Base-by-base conservation (phyloP, 2,888 invertebrate genomes). In the Caenorhabditis parvicauda region DNA sequence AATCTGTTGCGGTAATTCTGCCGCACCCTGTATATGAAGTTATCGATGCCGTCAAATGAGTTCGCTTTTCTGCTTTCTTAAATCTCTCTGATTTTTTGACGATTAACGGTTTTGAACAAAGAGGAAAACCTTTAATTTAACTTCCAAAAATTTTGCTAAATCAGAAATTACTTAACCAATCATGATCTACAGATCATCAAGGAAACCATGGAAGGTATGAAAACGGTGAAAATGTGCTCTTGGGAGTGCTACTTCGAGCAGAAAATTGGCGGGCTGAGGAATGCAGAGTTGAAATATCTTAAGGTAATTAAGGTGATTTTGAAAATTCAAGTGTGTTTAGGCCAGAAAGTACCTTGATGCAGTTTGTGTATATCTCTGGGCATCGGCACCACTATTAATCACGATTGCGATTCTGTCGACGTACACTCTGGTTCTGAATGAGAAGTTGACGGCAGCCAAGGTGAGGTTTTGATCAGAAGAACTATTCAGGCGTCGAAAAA, bases 311-410 rank as follows among this genome's bases (percentile, higher is more conserved):
- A 53, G 14, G 4, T 14, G 17, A 41, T 17, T 32, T 32, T 32
- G 35, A 32, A 32, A n/a, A 19, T 14, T 9, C 2, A 3, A 4
- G 14, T 27, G 7, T 43, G 3, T 43, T 9, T 35, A 51, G 66
- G 88, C 89, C 7, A 86, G 93, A 59, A 96, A 98, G 85, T 96
- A 95, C 83, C 83, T 98, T 68, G 96, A 98, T 84, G 96, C 96
- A 0, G 39, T 72, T 9, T 98, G 96, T 83, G 96, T 98, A 14
- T 96, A 92, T 82, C 89, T 98, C 82, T 98, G 96, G 96, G 96
- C 96, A 0, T 92, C 92, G 0, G 95, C 95, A 6, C 96, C 96
- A 0, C 90, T 95, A 25, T 71, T 84, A n/a, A 84, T 85, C 82
- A 53, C 82, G 21, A 56, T 84, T 17, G 75, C 83, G 12, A 84